These are phyloP conservation scores for Gerris buenoi DNA, from an alignment of 1,140 invertebrate species.

Conservation along the genomic window DNA sequence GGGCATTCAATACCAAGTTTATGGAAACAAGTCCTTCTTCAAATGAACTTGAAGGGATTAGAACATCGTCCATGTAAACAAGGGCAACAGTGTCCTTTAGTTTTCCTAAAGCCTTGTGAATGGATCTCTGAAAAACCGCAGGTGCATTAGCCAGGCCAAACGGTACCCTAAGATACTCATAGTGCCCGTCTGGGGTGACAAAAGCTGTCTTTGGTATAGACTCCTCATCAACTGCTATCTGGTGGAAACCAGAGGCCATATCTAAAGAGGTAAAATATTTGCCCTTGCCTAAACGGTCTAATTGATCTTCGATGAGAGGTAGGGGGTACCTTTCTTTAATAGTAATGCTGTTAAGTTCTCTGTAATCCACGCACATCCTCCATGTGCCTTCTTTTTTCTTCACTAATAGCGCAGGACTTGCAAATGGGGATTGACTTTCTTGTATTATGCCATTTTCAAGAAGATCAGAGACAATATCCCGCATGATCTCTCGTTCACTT, in stretches of 20 bases:
- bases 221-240: slow-evolving; percentile 21
- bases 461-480: not conserved
- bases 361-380: slow-evolving; percentile 21
- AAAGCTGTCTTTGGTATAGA: slow-evolving; percentile 20
- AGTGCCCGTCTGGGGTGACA: slow-evolving; percentile 15
- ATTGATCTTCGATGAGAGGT: slow-evolving; percentile 4
- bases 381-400: slow-evolving; percentile 13
- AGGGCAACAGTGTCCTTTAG: slow-evolving; percentile 21
- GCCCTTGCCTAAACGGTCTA: not conserved
- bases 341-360: slow-evolving; percentile 19
- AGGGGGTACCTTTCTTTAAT: slow-evolving; percentile 6
- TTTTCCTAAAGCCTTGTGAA: slow-evolving; percentile 19
- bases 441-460: not conserved
- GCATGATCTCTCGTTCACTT: not conserved
- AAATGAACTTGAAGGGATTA: slow-evolving; percentile 27
- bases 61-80: slow-evolving; percentile 32
- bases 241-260: slow-evolving; percentile 23
- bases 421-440: not conserved
- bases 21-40: slow-evolving; percentile 28
- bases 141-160: slow-evolving; percentile 19
- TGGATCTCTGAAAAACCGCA: slow-evolving; percentile 18
- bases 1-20: slow-evolving; percentile 29
- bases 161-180: slow-evolving; percentile 17
- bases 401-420: not conserved
- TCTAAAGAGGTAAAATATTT: slow-evolving; percentile 20